Base-by-base conservation (phyloP, 53 echinoderm and acorn worm species). In the Apostichopus leukothele region DNA sequence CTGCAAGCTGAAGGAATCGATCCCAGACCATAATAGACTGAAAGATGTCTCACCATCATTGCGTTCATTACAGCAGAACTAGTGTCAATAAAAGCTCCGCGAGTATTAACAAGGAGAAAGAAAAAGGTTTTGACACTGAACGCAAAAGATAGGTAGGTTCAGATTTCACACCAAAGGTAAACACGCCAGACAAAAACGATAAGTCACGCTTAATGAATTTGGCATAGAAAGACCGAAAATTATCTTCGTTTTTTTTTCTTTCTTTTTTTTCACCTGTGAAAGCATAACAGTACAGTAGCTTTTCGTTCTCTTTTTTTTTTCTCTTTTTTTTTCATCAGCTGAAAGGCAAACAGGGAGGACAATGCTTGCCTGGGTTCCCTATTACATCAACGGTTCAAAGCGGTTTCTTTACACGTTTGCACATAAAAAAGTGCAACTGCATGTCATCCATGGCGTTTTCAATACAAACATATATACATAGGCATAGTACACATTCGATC, bases 1-100 rank as follows among this genome's bases (percentile, higher is more conserved):
- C 68, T 26, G 85, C 85, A 81, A 81, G 81, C 81, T 85, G 50
- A 67, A 25, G 85, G 68, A 67, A 67, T 85, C 66, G 63, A 67
- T 85, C 85, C 57, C 66, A 27, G 50, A 26, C 26, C 7, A 50
- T 67, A 67, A 85, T 85, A 67, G 68, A 85, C 67, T 50, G 53
- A 51, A 59, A 85, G 66, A 67, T 85, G 85, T 67, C 85, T 67
- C 68, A 67, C 66, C 85, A 27, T 85, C 66, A 85, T 63, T 67
- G 85, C 66, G 18, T 67, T 67, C 85, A 85, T 63, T 67, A 67
- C 16, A 85, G 85, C 27, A 27, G 85, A 85, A 71, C 71, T 18
- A 71, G 71, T 18, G 71, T 71, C 71, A 71, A 71, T 71, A 71
- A 71, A 71, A 18, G 11, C 16, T 19, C 71, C 18, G 6, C 16